Conservation (phyloP, 2,113 vertebrate genomes). For the Bothrops jararaca region DNA sequence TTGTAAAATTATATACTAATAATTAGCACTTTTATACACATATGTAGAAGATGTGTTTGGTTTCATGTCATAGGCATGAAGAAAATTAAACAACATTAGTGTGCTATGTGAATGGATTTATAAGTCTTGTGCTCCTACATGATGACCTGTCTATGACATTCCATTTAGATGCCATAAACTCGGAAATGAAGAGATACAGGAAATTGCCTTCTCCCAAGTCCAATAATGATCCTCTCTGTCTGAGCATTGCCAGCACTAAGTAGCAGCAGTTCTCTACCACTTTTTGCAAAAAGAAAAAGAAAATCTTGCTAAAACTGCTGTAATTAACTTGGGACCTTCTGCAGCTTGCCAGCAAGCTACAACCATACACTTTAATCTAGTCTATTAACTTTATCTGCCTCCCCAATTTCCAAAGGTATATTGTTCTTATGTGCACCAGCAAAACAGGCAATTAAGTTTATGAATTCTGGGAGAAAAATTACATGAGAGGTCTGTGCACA, state of each 20-base stretch:
- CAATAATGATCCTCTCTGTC: background rate
- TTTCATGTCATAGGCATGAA: background rate
- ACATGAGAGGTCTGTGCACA: background rate
- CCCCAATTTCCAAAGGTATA: background rate
- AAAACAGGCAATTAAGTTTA: background rate
- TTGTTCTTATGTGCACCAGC: background rate
- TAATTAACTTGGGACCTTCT: background rate
- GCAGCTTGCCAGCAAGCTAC: background rate
- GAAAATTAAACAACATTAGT: background rate
- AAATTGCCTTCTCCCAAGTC: background rate
- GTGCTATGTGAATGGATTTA: background rate
- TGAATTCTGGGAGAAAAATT: background rate
- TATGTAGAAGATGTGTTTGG: background rate
- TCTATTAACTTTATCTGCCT: background rate
- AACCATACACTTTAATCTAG: background rate
- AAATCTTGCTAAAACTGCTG: background rate
- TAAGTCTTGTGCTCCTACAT: background rate
- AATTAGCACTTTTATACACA: background rate
- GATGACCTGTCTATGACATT: background rate
- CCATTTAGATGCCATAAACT: background rate
- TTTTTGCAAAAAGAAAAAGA: background rate
- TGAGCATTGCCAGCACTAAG: background rate
- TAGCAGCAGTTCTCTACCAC: background rate
- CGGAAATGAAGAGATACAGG: background rate
- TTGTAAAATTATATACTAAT: background rate